Percentiles rank a stretch among this genome's conserved stretches.
Conservation (phyloP, 2,797 vertebrate genomes). For the Hippoglossus hippoglossus region DNA sequence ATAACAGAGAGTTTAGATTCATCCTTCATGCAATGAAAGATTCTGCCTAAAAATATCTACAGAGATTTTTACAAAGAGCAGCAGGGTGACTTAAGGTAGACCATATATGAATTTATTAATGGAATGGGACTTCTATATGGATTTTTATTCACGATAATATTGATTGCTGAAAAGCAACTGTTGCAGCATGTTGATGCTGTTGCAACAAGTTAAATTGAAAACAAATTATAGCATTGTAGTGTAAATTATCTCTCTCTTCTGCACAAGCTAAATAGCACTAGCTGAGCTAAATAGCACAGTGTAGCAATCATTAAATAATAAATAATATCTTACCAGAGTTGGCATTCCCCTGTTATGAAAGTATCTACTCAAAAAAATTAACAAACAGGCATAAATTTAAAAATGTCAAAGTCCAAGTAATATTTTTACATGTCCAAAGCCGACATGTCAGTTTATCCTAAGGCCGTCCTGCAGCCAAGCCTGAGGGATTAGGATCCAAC, state of each 20-base stretch:
- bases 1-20: not conserved
- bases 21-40: not conserved
- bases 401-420: constrained; percentile 65
- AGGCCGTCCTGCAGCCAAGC: constrained; percentile 79
- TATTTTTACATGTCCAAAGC: constrained; percentile 76
- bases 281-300: constrained; percentile 20
- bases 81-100: not conserved
- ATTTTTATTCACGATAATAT: not conserved
- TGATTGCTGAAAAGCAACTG: constrained; percentile 3
- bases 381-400: constrained; percentile 19
- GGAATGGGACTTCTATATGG: not conserved
- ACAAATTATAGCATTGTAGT: not conserved
- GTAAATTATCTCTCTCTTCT: not conserved
- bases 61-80: not conserved
- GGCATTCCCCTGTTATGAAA: constrained; percentile 57
- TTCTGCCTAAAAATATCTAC: not conserved
- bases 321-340: constrained; percentile 82
- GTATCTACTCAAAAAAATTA: constrained; percentile 30
- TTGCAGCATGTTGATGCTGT: not conserved
- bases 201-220: not conserved
- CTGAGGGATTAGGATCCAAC: constrained; percentile 88
- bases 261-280: constrained; percentile 22
- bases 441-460: constrained; percentile 81
- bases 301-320: constrained; percentile 34
- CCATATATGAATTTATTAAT: not conserved